phyloP scores from a whole-genome alignment of 2,888 invertebrate species.

The Ormia ochracea region DNA sequence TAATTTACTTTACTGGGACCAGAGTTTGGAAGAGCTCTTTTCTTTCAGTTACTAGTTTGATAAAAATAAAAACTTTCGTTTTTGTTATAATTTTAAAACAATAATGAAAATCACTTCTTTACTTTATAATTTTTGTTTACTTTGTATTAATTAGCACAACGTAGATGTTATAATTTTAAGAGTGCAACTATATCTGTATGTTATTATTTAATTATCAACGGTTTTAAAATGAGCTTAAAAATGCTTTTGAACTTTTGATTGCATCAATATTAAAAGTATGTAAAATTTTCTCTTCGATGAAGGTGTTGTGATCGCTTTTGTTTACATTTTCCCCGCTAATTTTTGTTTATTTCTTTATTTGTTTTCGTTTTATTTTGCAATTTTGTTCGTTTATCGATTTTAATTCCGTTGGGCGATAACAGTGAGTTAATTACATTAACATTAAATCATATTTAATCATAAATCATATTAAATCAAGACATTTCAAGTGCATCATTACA shows the following conservation, averaged over 20 bases:
- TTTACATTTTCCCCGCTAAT: neutral
- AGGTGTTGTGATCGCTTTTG: neutral
- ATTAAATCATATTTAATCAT: too few relatives aligned
- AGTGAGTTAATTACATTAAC: neutral
- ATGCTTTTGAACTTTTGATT: slow-evolving; percentile 14
- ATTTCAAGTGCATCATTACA: too few relatives aligned
- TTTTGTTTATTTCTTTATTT: neutral
- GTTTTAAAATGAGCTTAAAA: slow-evolving; percentile 45
- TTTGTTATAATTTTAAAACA: too few relatives aligned
- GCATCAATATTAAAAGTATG: neutral
- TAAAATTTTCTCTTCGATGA: neutral
- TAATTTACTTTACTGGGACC: neutral
- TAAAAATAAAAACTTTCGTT: too few relatives aligned
- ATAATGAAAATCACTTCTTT: too few relatives aligned
- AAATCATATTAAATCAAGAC: too few relatives aligned
- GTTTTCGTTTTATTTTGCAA: neutral
- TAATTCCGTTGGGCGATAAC: slow-evolving; percentile 28
- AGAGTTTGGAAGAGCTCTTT: too few relatives aligned
- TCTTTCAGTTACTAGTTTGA: too few relatives aligned
- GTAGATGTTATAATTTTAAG: slow-evolving; percentile 18
- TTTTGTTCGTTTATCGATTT: slow-evolving; percentile 43
- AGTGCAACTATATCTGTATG: slow-evolving; percentile 30
- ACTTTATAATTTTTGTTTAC: neutral
- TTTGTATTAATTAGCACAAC: neutral
- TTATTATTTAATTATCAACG: slow-evolving; percentile 42